Evolutionary conservation across 2,797 vertebrate genomes (phyloP), one percentile per base, ranked within the genome.

Genomic region (Lacerta viridis): DNA sequence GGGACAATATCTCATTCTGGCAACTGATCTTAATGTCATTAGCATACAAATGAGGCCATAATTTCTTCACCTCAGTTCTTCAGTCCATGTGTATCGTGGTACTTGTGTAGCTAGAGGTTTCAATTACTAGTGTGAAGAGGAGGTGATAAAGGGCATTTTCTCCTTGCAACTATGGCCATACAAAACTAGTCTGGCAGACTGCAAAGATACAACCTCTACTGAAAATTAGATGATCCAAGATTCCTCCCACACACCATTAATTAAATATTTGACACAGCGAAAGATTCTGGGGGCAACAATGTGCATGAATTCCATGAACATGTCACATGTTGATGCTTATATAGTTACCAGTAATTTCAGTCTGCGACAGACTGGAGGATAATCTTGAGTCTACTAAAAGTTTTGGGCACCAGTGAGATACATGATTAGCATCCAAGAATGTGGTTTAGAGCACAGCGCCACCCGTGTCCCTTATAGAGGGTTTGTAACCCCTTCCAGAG

Each of bases 161-260:
- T 15, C 13, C n/a, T 80, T 23, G 29, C 33, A 29, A 9, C 76
- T 46, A 17, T 80, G 46, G 27, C 59, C 50, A 18, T 18, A 59
- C 46, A 80, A 80, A 59, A 59, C 27, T 82, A 18, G 36, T 82
- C 39, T 43, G 39, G 29, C 61, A 82, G 61, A 41, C 8, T 68
- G 80, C 29, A 46, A 29, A 46, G n/a, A 50, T 15, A 15, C 50
- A n/a, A 79, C 23, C 43, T 79, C 15, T 55, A n/a, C 46, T 55
- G 77, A 79, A 79, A 55, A 79, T 79, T 79, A 59, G 29, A 79
- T 55, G 77, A 29, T 79, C 18, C 77, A 79, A 79, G 72, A 79
- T 79, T n/a, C 50, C 77, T 55, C 55, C 33, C 77, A 55, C 77
- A 55, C 77, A 79, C n/a, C 29, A 55, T 79, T 79, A n/a, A 79